Percentiles rank a stretch among this genome's conserved stretches.
phyloP scores from a whole-genome alignment of 23 tunicate species.

The Corella eumyota region DNA sequence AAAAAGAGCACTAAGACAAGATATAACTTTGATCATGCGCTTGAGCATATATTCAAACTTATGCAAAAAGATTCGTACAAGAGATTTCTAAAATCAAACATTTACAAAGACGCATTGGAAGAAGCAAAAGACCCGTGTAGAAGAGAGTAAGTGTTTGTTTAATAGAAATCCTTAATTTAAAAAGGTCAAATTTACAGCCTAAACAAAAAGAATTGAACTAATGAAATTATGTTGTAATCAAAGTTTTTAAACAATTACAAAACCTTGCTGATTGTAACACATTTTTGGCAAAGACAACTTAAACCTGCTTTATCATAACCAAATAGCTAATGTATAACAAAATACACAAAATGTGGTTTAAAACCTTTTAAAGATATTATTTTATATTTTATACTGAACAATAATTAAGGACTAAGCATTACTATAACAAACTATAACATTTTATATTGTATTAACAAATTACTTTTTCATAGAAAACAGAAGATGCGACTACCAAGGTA shows the following conservation, averaged over 20 bases:
- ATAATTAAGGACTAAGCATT: no score
- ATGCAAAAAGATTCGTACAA: slow-evolving; percentile 84
- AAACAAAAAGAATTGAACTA: background rate
- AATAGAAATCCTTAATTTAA: background rate
- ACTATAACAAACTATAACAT: no score
- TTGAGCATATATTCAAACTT: slow-evolving; percentile 64
- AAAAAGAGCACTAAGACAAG: slow-evolving; percentile 29
- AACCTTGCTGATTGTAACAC: no score
- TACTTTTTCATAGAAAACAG: slow-evolving; percentile 19
- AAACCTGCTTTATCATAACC: no score
- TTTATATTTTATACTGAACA: no score
- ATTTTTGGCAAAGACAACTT: no score
- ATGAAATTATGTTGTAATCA: background rate
- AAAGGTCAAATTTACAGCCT: no score
- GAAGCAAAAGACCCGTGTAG: slow-evolving; percentile 32
- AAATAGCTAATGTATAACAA: no score
- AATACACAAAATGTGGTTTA: no score
- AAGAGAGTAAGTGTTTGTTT: slow-evolving; percentile 29
- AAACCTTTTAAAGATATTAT: no score
- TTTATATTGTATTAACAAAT: no score
- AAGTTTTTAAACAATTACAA: no score
- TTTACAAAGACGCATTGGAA: slow-evolving; percentile 40
- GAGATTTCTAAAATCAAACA: slow-evolving; percentile 31
- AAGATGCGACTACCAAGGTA: slow-evolving; percentile 28
- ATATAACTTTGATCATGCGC: slow-evolving; percentile 44